phyloP scores from a whole-genome alignment of 2,888 invertebrate species.

The Rotaria sp. region DNA sequence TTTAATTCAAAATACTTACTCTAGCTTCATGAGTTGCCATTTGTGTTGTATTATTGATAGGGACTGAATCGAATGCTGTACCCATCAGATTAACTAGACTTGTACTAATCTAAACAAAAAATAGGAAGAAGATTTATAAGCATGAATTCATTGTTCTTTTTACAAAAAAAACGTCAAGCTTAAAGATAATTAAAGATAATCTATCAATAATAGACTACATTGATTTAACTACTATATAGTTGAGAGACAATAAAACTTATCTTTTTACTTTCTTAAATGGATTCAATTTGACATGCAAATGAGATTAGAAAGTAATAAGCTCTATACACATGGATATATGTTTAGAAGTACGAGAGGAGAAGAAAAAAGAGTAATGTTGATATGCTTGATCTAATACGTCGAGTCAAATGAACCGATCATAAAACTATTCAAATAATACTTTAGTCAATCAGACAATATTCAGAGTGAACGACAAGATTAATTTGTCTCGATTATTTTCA shows the following conservation, averaged over 20 bases:
- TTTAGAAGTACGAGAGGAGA: neutral
- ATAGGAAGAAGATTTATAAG: neutral
- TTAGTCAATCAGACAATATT: neutral
- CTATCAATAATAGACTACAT: neutral
- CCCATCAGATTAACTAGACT: conserved; percentile 8
- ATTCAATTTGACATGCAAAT: neutral
- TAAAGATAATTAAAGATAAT: neutral
- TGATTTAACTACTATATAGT: neutral
- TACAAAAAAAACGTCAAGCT: neutral
- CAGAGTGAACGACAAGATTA: neutral
- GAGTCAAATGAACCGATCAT: neutral
- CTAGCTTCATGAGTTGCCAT: neutral
- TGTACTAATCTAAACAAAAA: conserved; percentile 26
- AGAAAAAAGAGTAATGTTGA: neutral
- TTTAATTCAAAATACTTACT: neutral
- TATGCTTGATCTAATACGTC: neutral
- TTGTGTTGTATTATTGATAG: conserved; percentile 1
- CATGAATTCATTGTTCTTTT: neutral
- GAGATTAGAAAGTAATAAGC: neutral
- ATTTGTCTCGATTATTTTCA: neutral
- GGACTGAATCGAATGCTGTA: neutral
- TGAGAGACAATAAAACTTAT: neutral
- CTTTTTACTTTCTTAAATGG: neutral
- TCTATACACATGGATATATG: neutral
- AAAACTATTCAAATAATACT: neutral